phyloP scores from a whole-genome alignment of 2,888 invertebrate genomes.

The Girardia tigrina region DNA sequence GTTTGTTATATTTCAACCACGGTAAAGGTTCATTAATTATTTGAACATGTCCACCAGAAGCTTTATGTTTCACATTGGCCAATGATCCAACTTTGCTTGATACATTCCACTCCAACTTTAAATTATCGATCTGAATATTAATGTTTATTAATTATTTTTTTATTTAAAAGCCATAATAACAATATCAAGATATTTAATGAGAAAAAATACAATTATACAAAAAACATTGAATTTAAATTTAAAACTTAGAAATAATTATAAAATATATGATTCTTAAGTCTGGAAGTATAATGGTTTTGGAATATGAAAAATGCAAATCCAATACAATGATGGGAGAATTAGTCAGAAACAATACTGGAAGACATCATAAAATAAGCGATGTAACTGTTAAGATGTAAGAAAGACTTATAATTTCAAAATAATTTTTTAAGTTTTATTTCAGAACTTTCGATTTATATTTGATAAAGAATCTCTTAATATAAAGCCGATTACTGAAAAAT shows the following conservation, averaged over 20 bases:
- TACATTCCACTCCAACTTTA: constrained; percentile 54
- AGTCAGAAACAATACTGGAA: too few relatives aligned
- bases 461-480: too few relatives aligned
- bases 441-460: too few relatives aligned
- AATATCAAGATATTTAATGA: background rate
- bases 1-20: constrained; percentile 35
- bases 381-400: too few relatives aligned
- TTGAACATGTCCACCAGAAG: constrained; percentile 69
- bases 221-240: background rate
- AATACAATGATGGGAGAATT: background rate
- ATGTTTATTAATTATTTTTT: background rate
- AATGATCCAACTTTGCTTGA: constrained; percentile 74
- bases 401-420: too few relatives aligned
- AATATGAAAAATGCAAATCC: background rate
- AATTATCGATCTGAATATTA: constrained; percentile 33
- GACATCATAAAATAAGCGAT: too few relatives aligned
- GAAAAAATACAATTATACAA: background rate
- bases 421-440: too few relatives aligned
- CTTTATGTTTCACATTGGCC: constrained; percentile 65
- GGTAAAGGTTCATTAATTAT: constrained; percentile 34
- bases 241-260: background rate
- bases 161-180: background rate
- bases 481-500: too few relatives aligned
- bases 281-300: background rate
- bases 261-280: background rate